These are phyloP conservation scores for Genyomyrus donnyi DNA, from an alignment of 2,113 vertebrate species.

Conservation along the genomic window DNA sequence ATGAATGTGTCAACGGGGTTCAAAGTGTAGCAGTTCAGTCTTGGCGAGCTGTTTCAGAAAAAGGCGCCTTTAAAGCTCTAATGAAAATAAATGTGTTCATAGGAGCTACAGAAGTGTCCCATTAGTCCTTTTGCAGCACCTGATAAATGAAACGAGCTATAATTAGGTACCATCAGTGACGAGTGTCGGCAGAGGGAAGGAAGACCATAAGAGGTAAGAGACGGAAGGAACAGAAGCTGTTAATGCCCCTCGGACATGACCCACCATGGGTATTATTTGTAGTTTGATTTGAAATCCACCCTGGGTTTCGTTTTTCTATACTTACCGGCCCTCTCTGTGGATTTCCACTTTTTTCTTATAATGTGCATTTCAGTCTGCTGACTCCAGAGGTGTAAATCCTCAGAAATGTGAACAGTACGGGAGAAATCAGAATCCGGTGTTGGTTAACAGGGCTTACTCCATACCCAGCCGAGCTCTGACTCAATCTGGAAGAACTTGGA, in stretches of 20 bases:
- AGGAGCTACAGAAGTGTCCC: neutral
- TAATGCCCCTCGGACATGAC: neutral
- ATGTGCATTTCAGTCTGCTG: neutral
- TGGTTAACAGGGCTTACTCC: neutral
- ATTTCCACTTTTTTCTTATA: neutral
- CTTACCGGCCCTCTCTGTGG: neutral
- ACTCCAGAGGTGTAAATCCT: neutral
- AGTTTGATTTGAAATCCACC: neutral
- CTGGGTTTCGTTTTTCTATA: neutral
- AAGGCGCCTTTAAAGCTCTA: neutral
- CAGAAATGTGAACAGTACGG: neutral
- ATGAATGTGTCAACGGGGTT: neutral
- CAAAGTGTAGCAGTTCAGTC: neutral
- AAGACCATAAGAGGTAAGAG: neutral
- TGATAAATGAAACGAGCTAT: neutral
- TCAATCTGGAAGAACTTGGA: neutral
- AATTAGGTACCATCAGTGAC: neutral
- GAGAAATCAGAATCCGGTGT: neutral
- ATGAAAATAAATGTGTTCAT: neutral
- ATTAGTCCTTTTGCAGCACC: neutral
- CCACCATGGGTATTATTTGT: neutral
- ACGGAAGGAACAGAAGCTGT: neutral
- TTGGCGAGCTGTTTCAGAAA: neutral
- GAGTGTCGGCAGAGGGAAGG: neutral
- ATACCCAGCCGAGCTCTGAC: neutral